These are phyloP conservation scores for Andrena haemorrhoa DNA, from an alignment of 2,888 invertebrate genomes.

Conservation along the genomic window DNA sequence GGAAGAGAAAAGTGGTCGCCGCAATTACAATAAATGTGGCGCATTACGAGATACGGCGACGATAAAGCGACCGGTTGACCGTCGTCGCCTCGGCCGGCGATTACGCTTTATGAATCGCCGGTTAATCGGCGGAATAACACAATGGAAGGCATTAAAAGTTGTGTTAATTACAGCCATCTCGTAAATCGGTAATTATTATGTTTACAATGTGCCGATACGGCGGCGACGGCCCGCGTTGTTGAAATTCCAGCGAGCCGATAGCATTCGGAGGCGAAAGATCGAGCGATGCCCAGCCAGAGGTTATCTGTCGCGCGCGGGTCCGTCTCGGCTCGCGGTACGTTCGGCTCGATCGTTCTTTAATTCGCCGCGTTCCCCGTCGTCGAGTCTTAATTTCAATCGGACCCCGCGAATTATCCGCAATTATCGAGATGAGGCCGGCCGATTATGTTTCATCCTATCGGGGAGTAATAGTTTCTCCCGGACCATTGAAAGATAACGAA, in stretches of 20 bases:
- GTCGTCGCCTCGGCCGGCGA: conserved; percentile 12
- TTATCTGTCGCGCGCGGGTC: conserved; percentile 59
- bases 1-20: not conserved
- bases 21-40: conserved; percentile 27
- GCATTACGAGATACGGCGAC: conserved; percentile 21
- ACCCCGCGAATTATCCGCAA: conserved; percentile 35
- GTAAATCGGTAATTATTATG: conserved; percentile 67
- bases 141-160: conserved; percentile 53
- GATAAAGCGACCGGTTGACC: conserved; percentile 8
- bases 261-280: conserved; percentile 59
- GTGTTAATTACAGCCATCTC: conserved; percentile 58
- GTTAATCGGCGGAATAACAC: conserved; percentile 39
- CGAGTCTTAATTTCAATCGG: conserved; percentile 50
- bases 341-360: conserved; percentile 49
- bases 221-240: conserved; percentile 35
- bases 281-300: conserved; percentile 58
- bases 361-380: conserved; percentile 32
- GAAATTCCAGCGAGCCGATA: conserved; percentile 57
- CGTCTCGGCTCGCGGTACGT: conserved; percentile 33
- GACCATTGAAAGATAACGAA: conserved; percentile 44
- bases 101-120: conserved; percentile 53
- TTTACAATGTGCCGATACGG: conserved; percentile 51
- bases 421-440: conserved; percentile 38
- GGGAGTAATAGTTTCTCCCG: conserved; percentile 23
- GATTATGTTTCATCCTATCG: conserved; percentile 26